phyloP scores from a whole-genome alignment of 1,140 invertebrate genomes.

The Cylas formicarius region DNA sequence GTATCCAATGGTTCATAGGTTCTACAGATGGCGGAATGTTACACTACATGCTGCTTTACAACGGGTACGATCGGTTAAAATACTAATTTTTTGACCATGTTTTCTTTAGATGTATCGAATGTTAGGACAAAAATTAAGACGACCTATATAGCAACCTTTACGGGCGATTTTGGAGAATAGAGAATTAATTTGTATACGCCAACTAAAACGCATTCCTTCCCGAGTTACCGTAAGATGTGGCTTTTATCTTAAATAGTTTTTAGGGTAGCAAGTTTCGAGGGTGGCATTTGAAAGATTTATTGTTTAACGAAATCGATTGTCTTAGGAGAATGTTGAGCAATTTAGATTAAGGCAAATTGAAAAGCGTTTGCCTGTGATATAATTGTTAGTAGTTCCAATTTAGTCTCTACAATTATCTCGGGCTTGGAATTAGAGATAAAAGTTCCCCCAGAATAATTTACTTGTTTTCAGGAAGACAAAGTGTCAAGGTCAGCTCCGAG shows the following conservation, averaged over 20 bases:
- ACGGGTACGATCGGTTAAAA: no score
- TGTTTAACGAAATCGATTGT: constrained; percentile 15
- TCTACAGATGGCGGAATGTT: constrained; percentile 77
- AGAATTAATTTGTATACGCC: no score
- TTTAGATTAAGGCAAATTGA: constrained; percentile 23
- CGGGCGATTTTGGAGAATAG: no score
- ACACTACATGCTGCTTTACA: constrained; percentile 72
- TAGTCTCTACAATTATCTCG: no score
- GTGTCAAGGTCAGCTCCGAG: no score
- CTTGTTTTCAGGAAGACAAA: no score
- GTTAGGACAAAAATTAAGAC: no score
- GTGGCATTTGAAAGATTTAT: constrained; percentile 18
- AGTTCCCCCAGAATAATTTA: no score
- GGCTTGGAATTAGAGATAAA: no score
- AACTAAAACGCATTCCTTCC: background rate
- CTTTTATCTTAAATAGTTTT: constrained; percentile 19
- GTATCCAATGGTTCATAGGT: constrained; percentile 79
- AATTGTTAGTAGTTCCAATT: constrained; percentile 21
- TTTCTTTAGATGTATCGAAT: no score
- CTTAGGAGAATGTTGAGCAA: constrained; percentile 22
- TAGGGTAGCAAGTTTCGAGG: constrained; percentile 9
- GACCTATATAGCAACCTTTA: no score
- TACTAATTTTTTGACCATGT: no score
- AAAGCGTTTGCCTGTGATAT: constrained; percentile 12
- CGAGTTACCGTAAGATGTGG: constrained; percentile 7